Conservation (phyloP, 1,140 invertebrate species). For the Thalassaphorura encarpata region DNA sequence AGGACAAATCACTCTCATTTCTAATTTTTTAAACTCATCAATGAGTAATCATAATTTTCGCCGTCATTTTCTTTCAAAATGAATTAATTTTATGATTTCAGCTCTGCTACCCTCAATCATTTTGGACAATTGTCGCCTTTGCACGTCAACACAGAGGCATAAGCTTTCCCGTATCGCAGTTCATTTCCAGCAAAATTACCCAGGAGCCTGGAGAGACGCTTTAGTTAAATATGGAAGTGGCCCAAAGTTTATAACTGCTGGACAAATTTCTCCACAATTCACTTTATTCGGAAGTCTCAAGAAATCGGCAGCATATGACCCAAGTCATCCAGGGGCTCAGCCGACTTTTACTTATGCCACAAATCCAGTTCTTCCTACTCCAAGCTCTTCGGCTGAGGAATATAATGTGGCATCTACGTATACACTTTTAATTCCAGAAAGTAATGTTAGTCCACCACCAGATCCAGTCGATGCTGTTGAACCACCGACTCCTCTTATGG, state of each 20-base stretch:
- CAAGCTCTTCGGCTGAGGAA: not conserved
- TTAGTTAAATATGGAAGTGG: conserved; percentile 14
- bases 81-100: too few species aligned
- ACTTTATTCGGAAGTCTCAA: conserved; percentile 6
- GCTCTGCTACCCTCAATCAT: conserved; percentile 19
- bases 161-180: conserved; percentile 16
- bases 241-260: conserved; percentile 19
- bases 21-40: too few species aligned
- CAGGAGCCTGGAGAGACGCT: conserved; percentile 19
- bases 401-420: not conserved
- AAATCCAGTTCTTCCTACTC: conserved; percentile 3
- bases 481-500: conserved; percentile 7
- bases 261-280: conserved; percentile 9
- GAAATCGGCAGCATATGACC: not conserved
- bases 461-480: conserved; percentile 7
- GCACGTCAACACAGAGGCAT: conserved; percentile 8
- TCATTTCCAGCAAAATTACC: conserved; percentile 19
- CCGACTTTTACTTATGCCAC: not conserved
- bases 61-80: too few species aligned
- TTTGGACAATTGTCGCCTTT: conserved; percentile 20
- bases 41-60: too few species aligned
- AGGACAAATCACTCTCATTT: too few species aligned
- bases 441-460: conserved; percentile 6
- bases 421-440: not conserved
- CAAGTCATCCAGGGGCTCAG: not conserved